Percentiles rank a stretch among this genome's conserved stretches.
phyloP scores from a whole-genome alignment of 1,140 invertebrate genomes.

The Cataglyphis hispanica region DNA sequence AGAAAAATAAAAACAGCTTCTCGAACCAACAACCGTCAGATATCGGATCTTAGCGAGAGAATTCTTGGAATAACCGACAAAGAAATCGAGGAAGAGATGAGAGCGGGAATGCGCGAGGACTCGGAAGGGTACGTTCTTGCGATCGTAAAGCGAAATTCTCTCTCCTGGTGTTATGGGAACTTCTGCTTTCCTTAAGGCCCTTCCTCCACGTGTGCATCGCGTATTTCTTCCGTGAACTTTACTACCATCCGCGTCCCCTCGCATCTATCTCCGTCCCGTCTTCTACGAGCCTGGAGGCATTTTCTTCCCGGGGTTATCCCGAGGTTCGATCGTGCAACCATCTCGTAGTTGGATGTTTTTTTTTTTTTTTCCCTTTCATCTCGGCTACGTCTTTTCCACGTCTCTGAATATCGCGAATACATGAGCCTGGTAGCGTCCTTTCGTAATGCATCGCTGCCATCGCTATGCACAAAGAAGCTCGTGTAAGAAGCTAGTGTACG shows the following conservation, averaged over 20 bases:
- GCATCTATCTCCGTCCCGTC: constrained; percentile 67
- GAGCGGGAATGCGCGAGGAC: constrained; percentile 62
- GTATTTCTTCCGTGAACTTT: constrained; percentile 81
- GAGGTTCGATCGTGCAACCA: constrained; percentile 64
- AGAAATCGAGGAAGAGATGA: constrained; percentile 44
- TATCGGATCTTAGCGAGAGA: constrained; percentile 18
- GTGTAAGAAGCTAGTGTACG: not conserved
- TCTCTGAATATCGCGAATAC: constrained; percentile 35
- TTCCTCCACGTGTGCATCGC: constrained; percentile 70
- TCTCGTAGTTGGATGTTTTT: constrained; percentile 37
- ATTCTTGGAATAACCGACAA: constrained; percentile 44
- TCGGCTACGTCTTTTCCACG: not conserved
- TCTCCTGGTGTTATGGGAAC: constrained; percentile 65
- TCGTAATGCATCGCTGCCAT: constrained; percentile 21
- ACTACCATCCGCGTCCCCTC: constrained; percentile 54
- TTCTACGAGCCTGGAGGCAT: constrained; percentile 44
- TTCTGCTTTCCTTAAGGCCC: constrained; percentile 62
- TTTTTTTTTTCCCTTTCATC: not conserved
- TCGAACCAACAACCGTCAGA: constrained; percentile 19
- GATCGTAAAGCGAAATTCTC: constrained; percentile 82
- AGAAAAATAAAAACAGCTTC: constrained; percentile 2
- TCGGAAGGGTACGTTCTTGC: constrained; percentile 70
- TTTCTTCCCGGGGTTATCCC: constrained; percentile 68
- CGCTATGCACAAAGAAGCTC: too few relatives aligned
- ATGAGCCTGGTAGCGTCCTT: constrained; percentile 4